Percentiles rank a stretch among this genome's conserved stretches.
Evolutionary conservation across 1,140 invertebrate genomes (phyloP).

Genomic region (Protaetia brevitarsis): DNA sequence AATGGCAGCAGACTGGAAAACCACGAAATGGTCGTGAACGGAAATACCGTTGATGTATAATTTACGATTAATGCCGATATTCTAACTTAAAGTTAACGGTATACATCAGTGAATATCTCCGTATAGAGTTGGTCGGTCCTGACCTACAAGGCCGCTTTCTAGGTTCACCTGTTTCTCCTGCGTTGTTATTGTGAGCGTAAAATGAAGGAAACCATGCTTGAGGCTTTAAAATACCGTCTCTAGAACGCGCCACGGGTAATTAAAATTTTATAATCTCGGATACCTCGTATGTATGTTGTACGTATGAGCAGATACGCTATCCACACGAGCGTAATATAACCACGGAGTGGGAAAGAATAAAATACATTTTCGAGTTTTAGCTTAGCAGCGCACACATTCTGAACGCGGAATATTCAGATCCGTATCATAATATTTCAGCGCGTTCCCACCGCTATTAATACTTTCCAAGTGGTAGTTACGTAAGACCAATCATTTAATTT

Average conservation of each 20-base stretch:
- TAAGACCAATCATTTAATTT: background rate
- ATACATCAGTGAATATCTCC: constrained; percentile 7
- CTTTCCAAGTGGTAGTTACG: background rate
- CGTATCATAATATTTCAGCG: background rate
- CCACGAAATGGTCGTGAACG: background rate
- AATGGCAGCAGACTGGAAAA: no score
- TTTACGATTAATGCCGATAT: constrained; percentile 15
- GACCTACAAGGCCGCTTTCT: constrained; percentile 16
- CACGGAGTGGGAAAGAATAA: no score
- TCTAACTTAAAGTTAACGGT: constrained; percentile 11
- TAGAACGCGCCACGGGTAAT: background rate
- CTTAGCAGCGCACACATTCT: no score
- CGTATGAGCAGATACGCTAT: no score
- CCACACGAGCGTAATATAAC: background rate
- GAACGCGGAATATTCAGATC: background rate
- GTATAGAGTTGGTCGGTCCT: background rate
- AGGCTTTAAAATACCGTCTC: background rate
- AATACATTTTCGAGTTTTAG: no score
- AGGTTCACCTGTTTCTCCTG: background rate
- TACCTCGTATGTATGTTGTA: background rate
- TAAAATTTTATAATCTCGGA: background rate
- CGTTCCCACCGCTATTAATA: background rate
- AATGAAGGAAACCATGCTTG: background rate
- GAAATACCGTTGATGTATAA: constrained; percentile 4
- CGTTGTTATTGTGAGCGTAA: background rate